These are phyloP conservation scores for Urophycis tenuis DNA, from an alignment of 2,797 vertebrate genomes.

Conservation along the genomic window DNA sequence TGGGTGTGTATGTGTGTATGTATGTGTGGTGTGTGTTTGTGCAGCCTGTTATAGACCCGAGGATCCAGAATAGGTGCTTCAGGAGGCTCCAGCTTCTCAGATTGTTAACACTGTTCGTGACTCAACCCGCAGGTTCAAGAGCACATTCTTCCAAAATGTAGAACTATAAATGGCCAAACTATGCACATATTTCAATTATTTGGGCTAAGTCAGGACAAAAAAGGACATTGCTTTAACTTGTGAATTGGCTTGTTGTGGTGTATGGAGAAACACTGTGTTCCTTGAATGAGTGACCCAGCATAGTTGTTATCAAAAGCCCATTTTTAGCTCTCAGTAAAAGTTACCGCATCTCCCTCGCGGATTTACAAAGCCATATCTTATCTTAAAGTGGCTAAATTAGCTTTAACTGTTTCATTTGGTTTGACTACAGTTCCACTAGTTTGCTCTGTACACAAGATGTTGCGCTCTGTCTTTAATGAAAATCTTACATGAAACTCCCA, in stretches of 20 bases:
- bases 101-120: constrained; percentile 26
- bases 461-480: not conserved
- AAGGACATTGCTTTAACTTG: not conserved
- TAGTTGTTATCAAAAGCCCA: not conserved
- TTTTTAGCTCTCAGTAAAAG: not conserved
- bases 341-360: not conserved
- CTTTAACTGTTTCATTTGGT: not conserved
- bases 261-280: not conserved
- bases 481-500: not conserved
- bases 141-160: constrained; percentile 16
- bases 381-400: not conserved
- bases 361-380: not conserved
- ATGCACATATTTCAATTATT: constrained; percentile 7
- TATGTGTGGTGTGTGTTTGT: not conserved
- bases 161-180: constrained; percentile 19
- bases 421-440: not conserved
- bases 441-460: not conserved
- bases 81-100: constrained; percentile 31
- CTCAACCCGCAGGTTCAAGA: constrained; percentile 11
- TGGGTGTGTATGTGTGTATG: too few relatives aligned
- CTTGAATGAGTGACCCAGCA: not conserved
- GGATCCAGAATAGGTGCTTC: constrained; percentile 23
- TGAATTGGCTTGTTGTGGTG: not conserved
- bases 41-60: constrained; percentile 20
- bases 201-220: not conserved